Percentiles rank a stretch among this genome's conserved stretches.
phyloP scores from a whole-genome alignment of 2,888 invertebrate species.

The Halictus quadricinctus region DNA sequence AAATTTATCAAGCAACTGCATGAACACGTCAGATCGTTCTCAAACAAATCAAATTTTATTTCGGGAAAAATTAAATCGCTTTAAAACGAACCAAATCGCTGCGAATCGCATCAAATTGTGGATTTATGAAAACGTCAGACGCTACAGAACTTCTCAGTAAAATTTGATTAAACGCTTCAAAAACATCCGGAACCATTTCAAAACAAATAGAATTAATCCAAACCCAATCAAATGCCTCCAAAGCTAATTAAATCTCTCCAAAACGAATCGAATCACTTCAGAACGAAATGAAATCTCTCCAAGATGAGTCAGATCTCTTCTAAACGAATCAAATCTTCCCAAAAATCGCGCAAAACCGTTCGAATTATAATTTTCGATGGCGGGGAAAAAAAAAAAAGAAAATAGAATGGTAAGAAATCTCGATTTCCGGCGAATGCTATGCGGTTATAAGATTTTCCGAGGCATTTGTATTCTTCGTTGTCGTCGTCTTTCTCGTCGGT shows the following conservation, averaged over 20 bases:
- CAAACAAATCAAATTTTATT: neutral
- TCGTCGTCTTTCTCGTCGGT: conserved; percentile 44
- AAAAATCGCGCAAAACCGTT: neutral
- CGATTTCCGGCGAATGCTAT: neutral
- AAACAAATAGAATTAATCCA: too few species aligned
- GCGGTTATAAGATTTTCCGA: conserved; percentile 41
- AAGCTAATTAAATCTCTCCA: too few species aligned
- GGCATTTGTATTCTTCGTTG: conserved; percentile 53
- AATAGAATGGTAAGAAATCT: neutral
- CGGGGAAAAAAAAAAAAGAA: neutral
- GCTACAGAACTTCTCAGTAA: too few species aligned
- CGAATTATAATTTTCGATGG: neutral
- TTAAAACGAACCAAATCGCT: too few species aligned
- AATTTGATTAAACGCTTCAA: too few species aligned
- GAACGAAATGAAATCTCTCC: too few species aligned
- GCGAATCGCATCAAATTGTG: too few species aligned
- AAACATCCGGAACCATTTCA: too few species aligned
- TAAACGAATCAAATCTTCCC: neutral
- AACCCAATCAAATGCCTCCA: too few species aligned
- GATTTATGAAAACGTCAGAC: too few species aligned
- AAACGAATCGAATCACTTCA: too few species aligned
- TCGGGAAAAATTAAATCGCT: neutral
- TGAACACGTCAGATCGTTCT: neutral
- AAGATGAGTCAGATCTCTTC: neutral
- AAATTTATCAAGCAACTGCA: neutral